Conservation (phyloP, 2,888 invertebrate genomes). For the Ellobium chinense region DNA sequence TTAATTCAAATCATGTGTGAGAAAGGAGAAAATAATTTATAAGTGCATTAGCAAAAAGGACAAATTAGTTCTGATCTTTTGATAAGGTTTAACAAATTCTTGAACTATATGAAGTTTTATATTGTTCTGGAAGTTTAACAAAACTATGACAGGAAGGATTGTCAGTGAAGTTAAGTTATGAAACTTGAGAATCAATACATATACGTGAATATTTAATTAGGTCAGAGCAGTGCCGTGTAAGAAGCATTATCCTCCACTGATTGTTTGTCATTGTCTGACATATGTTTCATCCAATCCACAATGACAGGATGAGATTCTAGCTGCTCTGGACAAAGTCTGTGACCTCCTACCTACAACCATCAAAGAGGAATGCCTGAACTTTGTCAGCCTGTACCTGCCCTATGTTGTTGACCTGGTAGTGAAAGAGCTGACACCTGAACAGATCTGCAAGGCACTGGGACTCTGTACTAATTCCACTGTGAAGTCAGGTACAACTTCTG, state of each 20-base stretch:
- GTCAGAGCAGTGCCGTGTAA: background rate
- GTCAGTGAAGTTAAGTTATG: too few relatives aligned
- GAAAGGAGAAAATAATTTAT: too few relatives aligned
- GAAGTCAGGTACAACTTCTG: background rate
- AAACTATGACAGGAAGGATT: too few relatives aligned
- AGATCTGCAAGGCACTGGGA: slow-evolving; percentile 7
- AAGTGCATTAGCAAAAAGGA: too few relatives aligned
- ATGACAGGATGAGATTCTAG: slow-evolving; percentile 23
- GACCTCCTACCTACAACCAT: slow-evolving; percentile 29
- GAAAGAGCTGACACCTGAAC: slow-evolving; percentile 7
- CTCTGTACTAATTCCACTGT: slow-evolving; percentile 3
- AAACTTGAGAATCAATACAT: too few relatives aligned
- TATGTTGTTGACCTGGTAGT: slow-evolving; percentile 37
- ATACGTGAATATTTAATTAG: background rate
- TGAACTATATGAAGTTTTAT: too few relatives aligned
- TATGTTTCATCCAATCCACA: background rate
- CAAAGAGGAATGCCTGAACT: slow-evolving; percentile 14
- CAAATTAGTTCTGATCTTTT: too few relatives aligned
- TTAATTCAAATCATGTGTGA: too few relatives aligned
- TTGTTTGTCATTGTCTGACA: background rate
- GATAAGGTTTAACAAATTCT: too few relatives aligned
- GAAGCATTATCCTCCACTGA: background rate
- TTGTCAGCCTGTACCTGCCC: slow-evolving; percentile 30
- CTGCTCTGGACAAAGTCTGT: slow-evolving; percentile 44
- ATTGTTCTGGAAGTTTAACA: too few relatives aligned